Base-by-base conservation (phyloP, 2,888 invertebrate species). In the Andrena camellia region DNA sequence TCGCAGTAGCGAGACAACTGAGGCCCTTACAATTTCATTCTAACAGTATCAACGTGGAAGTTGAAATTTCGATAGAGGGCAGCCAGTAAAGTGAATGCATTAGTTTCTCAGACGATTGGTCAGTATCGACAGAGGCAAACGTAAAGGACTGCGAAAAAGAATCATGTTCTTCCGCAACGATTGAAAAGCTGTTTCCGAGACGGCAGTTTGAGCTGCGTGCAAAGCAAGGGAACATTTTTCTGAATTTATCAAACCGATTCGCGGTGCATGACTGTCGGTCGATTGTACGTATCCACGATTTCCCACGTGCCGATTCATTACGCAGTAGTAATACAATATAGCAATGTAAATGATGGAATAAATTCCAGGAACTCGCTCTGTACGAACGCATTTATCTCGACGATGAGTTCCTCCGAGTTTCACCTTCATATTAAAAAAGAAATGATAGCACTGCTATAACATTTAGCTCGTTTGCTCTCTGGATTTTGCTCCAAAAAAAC, bases 301-400 rank as follows among this genome's bases (percentile, higher is more conserved):
- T 78, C 81, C 71, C 85, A 78, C 85, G 78, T 78, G 81, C 23
- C 75, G 75, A 69, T 81, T 85, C 64, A 72, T 85, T 74, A 74
- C 68, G 72, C 69, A 57, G 66, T 59, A 10, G 31, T 60, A 60
- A 68, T n/a, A 10, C 77, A 66, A 57, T 57, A 60, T 69, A 57
- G 13, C 8, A 42, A 33, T 20, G 33, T 31, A 8, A 42, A 4
- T 33, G 68, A 74, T 78, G 69, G 35, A 62, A 72, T 62, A 6
- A 42, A 42, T 54, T 33, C 52, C 48, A 23, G n/a, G 50, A 69
- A 62, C 70, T 63, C 54, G 57, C 7, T 35, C 52, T 20, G 20
- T n/a, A 7, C 20, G 8, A 33, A 13, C 42, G 13, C 42, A 42
- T 42, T 13, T 42, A 23, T 54, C 8, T 54, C 20, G 26, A 10